Percentiles rank a stretch among this genome's conserved stretches.
Conservation (phyloP, 35 echinoderm and acorn worm species). For the Apostichopus californicus region DNA sequence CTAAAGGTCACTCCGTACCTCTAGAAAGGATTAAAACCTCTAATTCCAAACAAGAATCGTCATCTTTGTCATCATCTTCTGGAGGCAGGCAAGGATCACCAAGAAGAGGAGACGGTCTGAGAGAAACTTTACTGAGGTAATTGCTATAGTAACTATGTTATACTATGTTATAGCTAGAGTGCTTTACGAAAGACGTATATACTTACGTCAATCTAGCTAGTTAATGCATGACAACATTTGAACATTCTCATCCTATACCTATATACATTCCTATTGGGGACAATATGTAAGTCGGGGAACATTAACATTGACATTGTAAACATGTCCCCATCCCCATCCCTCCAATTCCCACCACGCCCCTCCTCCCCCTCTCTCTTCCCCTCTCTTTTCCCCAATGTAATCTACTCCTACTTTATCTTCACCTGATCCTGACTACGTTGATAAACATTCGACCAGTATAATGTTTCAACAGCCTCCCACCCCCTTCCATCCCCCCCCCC, state of each 20-base stretch:
- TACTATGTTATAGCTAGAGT: too few species aligned
- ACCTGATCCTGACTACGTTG: too few species aligned
- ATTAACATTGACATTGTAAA: neutral
- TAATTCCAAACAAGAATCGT: neutral
- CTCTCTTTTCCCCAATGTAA: neutral
- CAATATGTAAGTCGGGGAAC: neutral
- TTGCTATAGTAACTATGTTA: too few species aligned
- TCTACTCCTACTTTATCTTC: too few species aligned
- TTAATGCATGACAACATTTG: too few species aligned
- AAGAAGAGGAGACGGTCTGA: constrained; percentile 45
- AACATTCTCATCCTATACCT: too few species aligned
- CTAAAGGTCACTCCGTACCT: constrained; percentile 15
- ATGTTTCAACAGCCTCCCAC: too few species aligned
- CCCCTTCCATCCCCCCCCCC: too few species aligned
- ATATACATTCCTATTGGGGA: neutral
- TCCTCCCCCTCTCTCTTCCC: neutral
- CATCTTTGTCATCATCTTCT: neutral
- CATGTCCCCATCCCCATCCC: neutral
- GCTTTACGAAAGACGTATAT: too few species aligned
- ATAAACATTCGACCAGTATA: too few species aligned
- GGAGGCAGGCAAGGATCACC: neutral
- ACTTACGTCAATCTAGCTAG: too few species aligned
- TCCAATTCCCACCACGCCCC: neutral
- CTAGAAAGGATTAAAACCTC: constrained; percentile 37
- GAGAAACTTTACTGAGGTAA: constrained; percentile 53